A percentile compares a stretch with the other conserved stretches of the same genome.
Evolutionary conservation across 1,140 invertebrate genomes (phyloP).

Genomic region (Cyphomyrmex costatus): DNA sequence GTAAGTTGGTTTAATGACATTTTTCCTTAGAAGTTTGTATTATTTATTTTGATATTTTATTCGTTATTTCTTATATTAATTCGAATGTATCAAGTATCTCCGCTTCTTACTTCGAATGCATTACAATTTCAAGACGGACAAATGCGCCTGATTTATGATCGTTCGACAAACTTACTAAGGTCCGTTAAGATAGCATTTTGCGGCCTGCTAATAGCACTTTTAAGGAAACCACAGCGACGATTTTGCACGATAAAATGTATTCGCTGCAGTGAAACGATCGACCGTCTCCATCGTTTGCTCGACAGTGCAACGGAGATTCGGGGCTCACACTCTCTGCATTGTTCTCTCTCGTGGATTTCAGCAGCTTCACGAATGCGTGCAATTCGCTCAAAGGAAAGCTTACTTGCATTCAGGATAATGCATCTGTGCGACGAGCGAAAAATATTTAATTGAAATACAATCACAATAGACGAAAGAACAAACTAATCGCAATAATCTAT

Average conservation of each 20-base stretch:
- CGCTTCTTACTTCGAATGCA: neutral
- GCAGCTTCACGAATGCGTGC: constrained; percentile 5
- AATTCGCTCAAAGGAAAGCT: constrained; percentile 25
- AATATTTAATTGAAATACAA: constrained; percentile 27
- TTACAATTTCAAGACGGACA: constrained; percentile 14
- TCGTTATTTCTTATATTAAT: neutral
- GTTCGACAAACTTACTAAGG: constrained; percentile 42
- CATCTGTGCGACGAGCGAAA: neutral
- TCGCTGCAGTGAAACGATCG: constrained; percentile 37
- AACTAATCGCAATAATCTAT: neutral
- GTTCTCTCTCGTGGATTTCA: constrained; percentile 11
- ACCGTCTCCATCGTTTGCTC: constrained; percentile 35
- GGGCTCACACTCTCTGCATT: neutral
- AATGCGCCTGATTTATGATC: constrained; percentile 42
- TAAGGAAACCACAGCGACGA: constrained; percentile 47
- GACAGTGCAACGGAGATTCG: constrained; percentile 22
- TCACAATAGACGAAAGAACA: neutral
- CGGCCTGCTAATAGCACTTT: constrained; percentile 60
- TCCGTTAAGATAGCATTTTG: constrained; percentile 51
- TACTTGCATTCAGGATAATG: constrained; percentile 11
- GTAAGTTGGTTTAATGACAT: neutral
- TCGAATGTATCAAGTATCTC: neutral
- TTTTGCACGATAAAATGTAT: constrained; percentile 52
- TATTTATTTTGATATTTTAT: too few relatives aligned
- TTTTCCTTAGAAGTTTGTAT: neutral